Evolutionary conservation across 2,888 invertebrate species (phyloP), one percentile per base, ranked within the genome.

Genomic region (Chesias legatella): DNA sequence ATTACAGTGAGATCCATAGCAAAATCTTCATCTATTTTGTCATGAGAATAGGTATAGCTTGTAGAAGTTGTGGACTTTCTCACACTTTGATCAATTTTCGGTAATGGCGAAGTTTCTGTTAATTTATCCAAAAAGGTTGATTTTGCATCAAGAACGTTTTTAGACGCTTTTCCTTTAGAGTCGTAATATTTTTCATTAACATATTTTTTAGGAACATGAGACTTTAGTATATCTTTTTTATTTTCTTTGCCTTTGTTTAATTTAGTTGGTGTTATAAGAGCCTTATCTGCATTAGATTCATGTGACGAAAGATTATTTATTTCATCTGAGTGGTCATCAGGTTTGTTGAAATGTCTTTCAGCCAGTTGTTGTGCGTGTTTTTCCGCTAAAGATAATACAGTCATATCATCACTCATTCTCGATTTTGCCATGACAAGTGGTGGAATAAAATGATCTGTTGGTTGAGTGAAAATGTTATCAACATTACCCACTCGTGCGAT

Each of bases 391-490:
- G 89, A 86, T 47, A 88, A 63, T 29, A 88, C 85, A 17, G 77
- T 86, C 88, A 89, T 88, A 37, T 89, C 89, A 45, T 88, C 79
- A 50, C 81, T 82, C 13, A 86, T 69, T 67, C 79, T 89, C 33
- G 89, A 80, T 53, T 88, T 89, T 13, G 89, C 89, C 84, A 89
- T 89, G 1, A 89, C 88, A 17, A 89, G 54, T 2, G 89, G 89
- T 3, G 89, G 89, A 13, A 89, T 75, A 54, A 89, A 89, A 53
- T 88, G 88, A 52, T 89, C 89, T 6, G 88, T 80, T 1, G 88
- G 81, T 55, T 86, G 88, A 6, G 81, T 86, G 54, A 85, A 89
- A 58, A 88, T 84, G 28, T 75, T 84, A 58, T 88, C 84, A 33
- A 80, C 69, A 45, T 80, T 84, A n/a, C 81, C 84, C 32, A 76